phyloP scores from a whole-genome alignment of 2,888 invertebrate genomes.

The Heteromyza rotundicornis region DNA sequence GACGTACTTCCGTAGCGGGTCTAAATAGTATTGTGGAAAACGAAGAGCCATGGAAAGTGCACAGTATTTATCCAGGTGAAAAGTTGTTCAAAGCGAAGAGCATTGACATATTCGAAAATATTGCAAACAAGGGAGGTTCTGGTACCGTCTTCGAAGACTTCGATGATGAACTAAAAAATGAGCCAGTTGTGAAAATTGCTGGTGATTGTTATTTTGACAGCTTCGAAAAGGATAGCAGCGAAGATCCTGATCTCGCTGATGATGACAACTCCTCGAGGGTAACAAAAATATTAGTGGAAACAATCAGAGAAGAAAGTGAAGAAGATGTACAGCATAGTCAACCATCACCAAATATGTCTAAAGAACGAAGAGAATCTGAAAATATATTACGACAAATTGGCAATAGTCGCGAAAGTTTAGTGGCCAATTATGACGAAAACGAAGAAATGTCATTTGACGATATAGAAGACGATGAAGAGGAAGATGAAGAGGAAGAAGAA shows the following conservation, averaged over 20 bases:
- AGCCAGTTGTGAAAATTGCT: conserved; percentile 50
- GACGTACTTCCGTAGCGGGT: conserved; percentile 27
- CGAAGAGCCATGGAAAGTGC: conserved; percentile 42
- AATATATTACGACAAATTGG: conserved; percentile 37
- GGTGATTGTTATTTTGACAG: conserved; percentile 27
- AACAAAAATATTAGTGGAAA: conserved; percentile 34
- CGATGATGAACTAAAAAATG: conserved; percentile 55
- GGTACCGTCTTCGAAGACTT: conserved; percentile 53
- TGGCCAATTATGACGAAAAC: conserved; percentile 35
- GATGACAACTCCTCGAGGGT: conserved; percentile 42
- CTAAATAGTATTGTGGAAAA: conserved; percentile 38
- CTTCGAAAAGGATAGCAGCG: conserved; percentile 37
- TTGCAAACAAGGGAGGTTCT: conserved; percentile 36
- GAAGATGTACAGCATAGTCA: conserved; percentile 9
- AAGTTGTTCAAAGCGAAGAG: conserved; percentile 53
- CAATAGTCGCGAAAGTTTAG: conserved; percentile 51
- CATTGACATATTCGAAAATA: conserved; percentile 56
- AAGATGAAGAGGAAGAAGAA: conserved; percentile 27
- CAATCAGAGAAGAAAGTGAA: conserved; percentile 8
- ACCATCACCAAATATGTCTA: too few relatives aligned
- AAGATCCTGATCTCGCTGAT: conserved; percentile 41
- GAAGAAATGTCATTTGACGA: conserved; percentile 18
- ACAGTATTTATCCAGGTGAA: conserved; percentile 15
- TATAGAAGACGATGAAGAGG: conserved; percentile 20
- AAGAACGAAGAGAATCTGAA: conserved; percentile 18